A percentile compares a stretch with the other conserved stretches of the same genome.
phyloP scores from a whole-genome alignment of 2,113 vertebrate species.

The Bolborhynchus lineola region DNA sequence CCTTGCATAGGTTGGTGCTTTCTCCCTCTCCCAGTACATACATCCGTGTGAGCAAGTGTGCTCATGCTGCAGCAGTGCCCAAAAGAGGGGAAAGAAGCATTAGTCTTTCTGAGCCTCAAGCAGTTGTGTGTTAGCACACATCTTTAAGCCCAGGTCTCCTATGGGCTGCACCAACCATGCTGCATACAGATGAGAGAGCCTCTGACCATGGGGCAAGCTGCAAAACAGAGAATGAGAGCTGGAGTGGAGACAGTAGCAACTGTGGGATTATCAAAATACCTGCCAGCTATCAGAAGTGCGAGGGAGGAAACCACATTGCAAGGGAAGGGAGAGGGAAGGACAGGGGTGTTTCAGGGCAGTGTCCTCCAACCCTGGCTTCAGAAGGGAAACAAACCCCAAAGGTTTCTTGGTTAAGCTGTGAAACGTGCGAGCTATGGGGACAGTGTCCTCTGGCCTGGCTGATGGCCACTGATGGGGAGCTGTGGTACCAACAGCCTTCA shows the following conservation, averaged over 20 bases:
- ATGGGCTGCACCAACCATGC: background rate
- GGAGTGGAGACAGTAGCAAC: background rate
- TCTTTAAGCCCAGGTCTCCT: background rate
- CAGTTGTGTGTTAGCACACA: background rate
- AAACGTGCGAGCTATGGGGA: background rate
- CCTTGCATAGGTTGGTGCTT: background rate
- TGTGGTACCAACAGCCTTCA: background rate
- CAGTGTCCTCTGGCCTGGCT: background rate
- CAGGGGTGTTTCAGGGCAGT: background rate
- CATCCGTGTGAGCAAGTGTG: accelerated
- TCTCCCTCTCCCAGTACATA: background rate
- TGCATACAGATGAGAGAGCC: background rate
- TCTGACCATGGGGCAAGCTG: background rate
- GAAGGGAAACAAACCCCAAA: background rate
- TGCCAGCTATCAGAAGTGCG: background rate
- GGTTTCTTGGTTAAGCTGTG: background rate
- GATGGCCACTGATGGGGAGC: background rate
- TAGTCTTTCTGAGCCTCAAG: background rate
- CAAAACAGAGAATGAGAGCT: background rate
- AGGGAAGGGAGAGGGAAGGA: background rate
- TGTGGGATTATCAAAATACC: background rate
- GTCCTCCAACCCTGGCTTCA: background rate
- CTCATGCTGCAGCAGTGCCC: background rate
- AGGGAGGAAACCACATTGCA: background rate
- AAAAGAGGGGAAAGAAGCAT: background rate